Evolutionary conservation across 2,113 vertebrate genomes (phyloP).

Genomic region (Aspiorhynchus laticeps): DNA sequence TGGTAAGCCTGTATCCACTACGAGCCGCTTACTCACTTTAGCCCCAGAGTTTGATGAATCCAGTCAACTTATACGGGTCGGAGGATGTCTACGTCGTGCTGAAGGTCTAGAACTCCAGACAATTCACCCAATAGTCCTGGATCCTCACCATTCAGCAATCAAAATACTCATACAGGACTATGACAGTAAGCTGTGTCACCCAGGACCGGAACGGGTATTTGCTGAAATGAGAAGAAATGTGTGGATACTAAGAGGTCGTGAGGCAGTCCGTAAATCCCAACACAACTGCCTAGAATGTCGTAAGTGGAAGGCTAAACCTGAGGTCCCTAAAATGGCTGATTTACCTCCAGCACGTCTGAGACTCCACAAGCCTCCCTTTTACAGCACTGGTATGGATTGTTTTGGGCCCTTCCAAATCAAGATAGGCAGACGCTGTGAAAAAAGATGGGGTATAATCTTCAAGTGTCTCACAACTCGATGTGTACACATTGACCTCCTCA

Average conservation of each 20-base stretch:
- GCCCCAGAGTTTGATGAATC: background rate
- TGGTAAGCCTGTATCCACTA: background rate
- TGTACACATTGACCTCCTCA: background rate
- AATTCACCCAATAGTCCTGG: background rate
- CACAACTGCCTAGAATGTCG: background rate
- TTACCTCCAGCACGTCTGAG: background rate
- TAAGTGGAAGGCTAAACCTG: background rate
- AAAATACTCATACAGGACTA: background rate
- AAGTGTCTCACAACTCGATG: background rate
- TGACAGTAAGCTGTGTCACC: background rate
- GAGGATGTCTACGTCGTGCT: background rate
- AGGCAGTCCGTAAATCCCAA: background rate
- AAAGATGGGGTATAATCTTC: constrained; percentile 6
- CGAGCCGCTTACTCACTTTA: background rate
- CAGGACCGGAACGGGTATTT: background rate
- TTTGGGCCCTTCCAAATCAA: constrained; percentile 23
- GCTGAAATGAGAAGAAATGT: background rate
- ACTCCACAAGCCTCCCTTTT: background rate
- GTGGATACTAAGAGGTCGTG: background rate
- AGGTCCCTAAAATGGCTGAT: background rate
- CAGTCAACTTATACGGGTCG: background rate
- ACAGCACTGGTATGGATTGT: background rate
- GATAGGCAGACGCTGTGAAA: background rate
- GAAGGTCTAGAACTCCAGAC: background rate
- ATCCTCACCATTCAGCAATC: background rate